phyloP scores from a whole-genome alignment of 2,888 invertebrate genomes.

The Rambutsinella grinnellia region DNA sequence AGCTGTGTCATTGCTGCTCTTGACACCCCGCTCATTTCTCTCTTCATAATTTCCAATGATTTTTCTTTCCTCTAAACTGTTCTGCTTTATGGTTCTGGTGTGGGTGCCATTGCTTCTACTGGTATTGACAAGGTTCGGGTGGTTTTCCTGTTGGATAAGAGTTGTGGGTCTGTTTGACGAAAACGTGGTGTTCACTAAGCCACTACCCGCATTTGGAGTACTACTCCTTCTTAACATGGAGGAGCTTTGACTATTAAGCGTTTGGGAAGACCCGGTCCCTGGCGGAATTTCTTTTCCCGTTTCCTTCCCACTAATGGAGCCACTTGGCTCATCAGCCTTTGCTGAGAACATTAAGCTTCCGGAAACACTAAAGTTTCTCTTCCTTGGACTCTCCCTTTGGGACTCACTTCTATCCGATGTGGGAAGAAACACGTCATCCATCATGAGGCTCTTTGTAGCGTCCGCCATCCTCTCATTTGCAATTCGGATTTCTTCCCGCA shows the following conservation, averaged over 20 bases:
- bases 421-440: conserved; percentile 57
- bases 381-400: conserved; percentile 2
- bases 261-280: background rate
- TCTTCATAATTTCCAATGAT: no score
- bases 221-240: no score
- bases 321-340: background rate
- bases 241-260: background rate
- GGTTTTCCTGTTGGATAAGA: no score
- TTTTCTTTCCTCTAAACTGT: no score
- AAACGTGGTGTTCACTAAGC: no score
- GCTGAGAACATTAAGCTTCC: conserved; percentile 6
- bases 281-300: no score
- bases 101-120: no score
- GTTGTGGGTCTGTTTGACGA: no score
- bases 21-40: no score
- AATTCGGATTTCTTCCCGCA: conserved; percentile 63
- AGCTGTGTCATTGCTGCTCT: background rate
- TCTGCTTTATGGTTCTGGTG: no score
- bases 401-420: background rate
- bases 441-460: conserved; percentile 61
- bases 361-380: background rate
- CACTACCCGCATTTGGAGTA: no score
- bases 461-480: conserved; percentile 62
- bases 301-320: background rate
- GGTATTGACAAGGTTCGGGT: no score